Percentiles rank a stretch among this genome's conserved stretches.
These are phyloP conservation scores for Brachyopa scutellaris DNA, from an alignment of 2,888 invertebrate species.

Conservation along the genomic window DNA sequence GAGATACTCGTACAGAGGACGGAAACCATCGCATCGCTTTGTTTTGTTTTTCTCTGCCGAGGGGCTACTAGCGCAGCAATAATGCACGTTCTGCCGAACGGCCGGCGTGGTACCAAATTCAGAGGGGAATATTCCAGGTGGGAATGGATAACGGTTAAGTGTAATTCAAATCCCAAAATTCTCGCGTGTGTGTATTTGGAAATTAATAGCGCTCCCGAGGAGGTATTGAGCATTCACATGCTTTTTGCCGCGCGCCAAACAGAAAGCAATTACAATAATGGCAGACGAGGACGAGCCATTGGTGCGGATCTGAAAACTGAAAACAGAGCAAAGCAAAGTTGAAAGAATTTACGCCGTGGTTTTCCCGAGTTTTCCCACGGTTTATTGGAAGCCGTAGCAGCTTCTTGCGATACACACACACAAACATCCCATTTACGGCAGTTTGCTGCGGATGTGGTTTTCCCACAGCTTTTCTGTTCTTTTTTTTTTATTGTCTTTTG, in stretches of 20 bases:
- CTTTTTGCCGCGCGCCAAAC: slow-evolving; percentile 48
- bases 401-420: slow-evolving; percentile 11
- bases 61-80: no score
- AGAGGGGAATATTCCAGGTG: slow-evolving; percentile 22
- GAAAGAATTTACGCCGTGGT: slow-evolving; percentile 66
- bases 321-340: slow-evolving; percentile 62
- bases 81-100: slow-evolving; percentile 35
- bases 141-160: slow-evolving; percentile 42
- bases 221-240: neutral
- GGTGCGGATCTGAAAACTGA: slow-evolving; percentile 37
- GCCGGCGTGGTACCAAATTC: no score
- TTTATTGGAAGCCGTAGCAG: neutral
- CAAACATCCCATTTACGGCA: slow-evolving; percentile 41
- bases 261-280: slow-evolving; percentile 69
- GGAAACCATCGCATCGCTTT: slow-evolving; percentile 21
- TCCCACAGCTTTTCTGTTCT: neutral
- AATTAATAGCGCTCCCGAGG: slow-evolving; percentile 56
- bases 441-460: slow-evolving; percentile 43
- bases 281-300: slow-evolving; percentile 57
- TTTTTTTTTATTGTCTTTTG: neutral
- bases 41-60: slow-evolving; percentile 9
- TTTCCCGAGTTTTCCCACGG: slow-evolving; percentile 36
- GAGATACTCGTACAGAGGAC: slow-evolving; percentile 31
- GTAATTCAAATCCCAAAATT: slow-evolving; percentile 60
- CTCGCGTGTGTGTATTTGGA: slow-evolving; percentile 53